These are phyloP conservation scores for Halocynthia aurantium DNA, from an alignment of 23 tunicate species.

Conservation along the genomic window DNA sequence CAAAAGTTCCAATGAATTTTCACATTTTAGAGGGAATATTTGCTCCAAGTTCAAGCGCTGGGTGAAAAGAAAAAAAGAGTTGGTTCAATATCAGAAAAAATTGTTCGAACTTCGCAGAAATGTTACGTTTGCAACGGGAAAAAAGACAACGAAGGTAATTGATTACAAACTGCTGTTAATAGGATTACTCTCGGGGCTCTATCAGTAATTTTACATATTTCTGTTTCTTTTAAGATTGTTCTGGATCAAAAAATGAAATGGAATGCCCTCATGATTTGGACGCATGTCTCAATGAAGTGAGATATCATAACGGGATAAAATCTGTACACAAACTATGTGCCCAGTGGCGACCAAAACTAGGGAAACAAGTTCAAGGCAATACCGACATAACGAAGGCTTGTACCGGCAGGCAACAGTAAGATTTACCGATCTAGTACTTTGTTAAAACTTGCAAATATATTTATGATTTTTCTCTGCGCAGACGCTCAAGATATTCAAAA, in stretches of 20 bases:
- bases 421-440: neutral
- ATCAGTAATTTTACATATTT: too few species aligned
- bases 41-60: constrained; percentile 38
- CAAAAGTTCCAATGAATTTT: neutral
- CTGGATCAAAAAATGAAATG: neutral
- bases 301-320: constrained; percentile 51
- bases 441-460: neutral
- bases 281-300: constrained; percentile 63
- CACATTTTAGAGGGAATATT: constrained; percentile 45
- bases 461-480: neutral
- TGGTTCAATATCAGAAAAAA: constrained; percentile 23
- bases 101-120: constrained; percentile 41
- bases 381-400: constrained; percentile 49
- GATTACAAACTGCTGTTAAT: neutral
- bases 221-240: neutral
- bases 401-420: constrained; percentile 57
- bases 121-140: constrained; percentile 66
- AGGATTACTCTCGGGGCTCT: constrained; percentile 11
- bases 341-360: constrained; percentile 40
- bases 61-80: neutral
- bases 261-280: constrained; percentile 44
- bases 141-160: constrained; percentile 41
- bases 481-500: too few species aligned
- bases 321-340: constrained; percentile 60
- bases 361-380: constrained; percentile 33